Evolutionary conservation across 2,113 vertebrate species (phyloP).

Genomic region (Beaufortia kweichowensis): DNA sequence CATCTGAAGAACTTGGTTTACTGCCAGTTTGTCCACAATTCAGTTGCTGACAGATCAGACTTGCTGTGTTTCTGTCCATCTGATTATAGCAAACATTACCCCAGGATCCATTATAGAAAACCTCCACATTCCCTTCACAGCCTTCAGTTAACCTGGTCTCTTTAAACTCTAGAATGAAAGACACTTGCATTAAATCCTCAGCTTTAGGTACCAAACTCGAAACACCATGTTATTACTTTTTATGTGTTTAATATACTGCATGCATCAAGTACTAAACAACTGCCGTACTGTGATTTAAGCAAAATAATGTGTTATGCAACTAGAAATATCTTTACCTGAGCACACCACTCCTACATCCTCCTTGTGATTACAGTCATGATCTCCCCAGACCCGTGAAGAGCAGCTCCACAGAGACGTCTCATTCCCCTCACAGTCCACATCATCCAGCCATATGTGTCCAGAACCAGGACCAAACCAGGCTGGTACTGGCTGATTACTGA

Average conservation of each 20-base stretch:
- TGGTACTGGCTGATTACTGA: slow-evolving; percentile 28
- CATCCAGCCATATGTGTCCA: slow-evolving; percentile 52
- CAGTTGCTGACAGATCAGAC: slow-evolving; percentile 52
- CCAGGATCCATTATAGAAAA: slow-evolving; percentile 57
- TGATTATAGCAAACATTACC: slow-evolving; percentile 36
- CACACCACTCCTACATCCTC: slow-evolving; percentile 54
- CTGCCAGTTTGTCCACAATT: slow-evolving; percentile 37
- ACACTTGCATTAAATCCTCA: neutral
- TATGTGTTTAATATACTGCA: no score
- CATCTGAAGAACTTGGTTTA: neutral
- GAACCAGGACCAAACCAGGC: slow-evolving; percentile 47
- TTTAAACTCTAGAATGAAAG: slow-evolving; percentile 34
- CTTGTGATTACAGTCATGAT: slow-evolving; percentile 47
- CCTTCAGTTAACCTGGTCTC: slow-evolving; percentile 48
- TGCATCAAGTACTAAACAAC: no score
- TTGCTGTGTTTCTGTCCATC: slow-evolving; percentile 38
- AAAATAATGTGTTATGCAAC: no score
- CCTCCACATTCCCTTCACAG: slow-evolving; percentile 46
- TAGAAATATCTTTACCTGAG: slow-evolving; percentile 25
- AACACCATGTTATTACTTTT: no score
- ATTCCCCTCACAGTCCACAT: slow-evolving; percentile 51
- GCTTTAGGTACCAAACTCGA: no score
- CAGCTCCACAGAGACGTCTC: slow-evolving; percentile 50
- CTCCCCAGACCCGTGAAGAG: slow-evolving; percentile 39
- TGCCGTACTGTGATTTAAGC: no score